Evolutionary conservation across 2,888 invertebrate species (phyloP), one percentile per base, ranked within the genome.

Genomic region (Crematogaster levior): DNA sequence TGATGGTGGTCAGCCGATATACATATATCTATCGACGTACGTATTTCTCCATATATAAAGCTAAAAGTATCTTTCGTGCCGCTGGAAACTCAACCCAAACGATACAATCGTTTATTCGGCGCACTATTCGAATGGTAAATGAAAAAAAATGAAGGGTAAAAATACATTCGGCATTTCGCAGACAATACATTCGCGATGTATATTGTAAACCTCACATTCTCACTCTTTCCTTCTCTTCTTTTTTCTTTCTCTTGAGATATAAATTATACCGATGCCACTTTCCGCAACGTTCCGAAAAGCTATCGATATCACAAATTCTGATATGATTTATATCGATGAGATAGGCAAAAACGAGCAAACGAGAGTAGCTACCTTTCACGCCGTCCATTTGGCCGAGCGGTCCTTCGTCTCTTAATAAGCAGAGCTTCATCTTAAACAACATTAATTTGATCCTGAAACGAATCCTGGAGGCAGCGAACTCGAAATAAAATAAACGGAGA

Each of bases 1-100:
- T 37, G 70, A 51, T 56, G 72, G 51, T 30, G 53, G 79, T 46
- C 24, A 70, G 63, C 53, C 82, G 58, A 66, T 88, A 77, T 34
- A 34, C n/a, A n/a, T 86, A 86, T 88, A 86, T 88, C 87, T 89
- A 88, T 89, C 84, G 84, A 82, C 83, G 75, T 74, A 82, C 85
- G 81, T 73, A 82, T 87, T 81, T 56, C 40, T 58, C 82, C 77
- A 56, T 73, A 70, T 15, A 21, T 21, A n/a, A n/a, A n/a, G 53
- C 30, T 66, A 43, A 66, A 53, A 21, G 66, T 66, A 77, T 43
- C 40, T 53, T 43, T 34, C 43, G n/a, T 34, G 37, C 21, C 24
- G 24, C 53, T 70, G 43, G 53, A 15, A 12, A 48, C 37, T 15
- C 53, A 53, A 30, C 51, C 58, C 53, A 66, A 53, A 77, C 56